Percentiles rank a stretch among this genome's conserved stretches.
phyloP scores from a whole-genome alignment of 2,113 vertebrate species.

The Myanophis thanlyinensis region DNA sequence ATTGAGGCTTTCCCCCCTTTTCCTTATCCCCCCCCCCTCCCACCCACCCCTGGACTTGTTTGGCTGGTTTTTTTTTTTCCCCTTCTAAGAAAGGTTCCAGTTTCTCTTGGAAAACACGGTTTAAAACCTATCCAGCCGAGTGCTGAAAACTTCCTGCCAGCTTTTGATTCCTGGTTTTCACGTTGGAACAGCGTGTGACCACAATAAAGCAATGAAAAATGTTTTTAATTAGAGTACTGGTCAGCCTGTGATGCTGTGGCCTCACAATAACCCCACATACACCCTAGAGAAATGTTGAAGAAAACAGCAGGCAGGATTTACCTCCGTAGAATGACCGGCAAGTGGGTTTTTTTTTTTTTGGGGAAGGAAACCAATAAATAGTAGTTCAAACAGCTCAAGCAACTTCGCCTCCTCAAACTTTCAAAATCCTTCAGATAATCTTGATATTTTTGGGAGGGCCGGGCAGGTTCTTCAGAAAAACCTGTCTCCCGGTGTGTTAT shows the following conservation, averaged over 20 bases:
- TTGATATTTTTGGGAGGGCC: not conserved
- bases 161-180: not conserved
- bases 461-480: not conserved
- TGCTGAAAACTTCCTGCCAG: not conserved
- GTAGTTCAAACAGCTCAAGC: not conserved
- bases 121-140: not conserved
- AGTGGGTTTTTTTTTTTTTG: not conserved
- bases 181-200: not conserved
- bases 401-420: not conserved
- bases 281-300: not conserved
- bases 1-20: not conserved
- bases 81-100: fast-evolving
- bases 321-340: not conserved
- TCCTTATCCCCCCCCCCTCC: not conserved
- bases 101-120: not conserved
- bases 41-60: not conserved
- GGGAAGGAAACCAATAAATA: not conserved
- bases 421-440: not conserved
- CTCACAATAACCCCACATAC: not conserved
- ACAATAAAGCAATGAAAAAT: not conserved
- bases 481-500: not conserved
- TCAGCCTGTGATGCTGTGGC: too few relatives aligned
- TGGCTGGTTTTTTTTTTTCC: not conserved
- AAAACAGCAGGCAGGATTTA: not conserved
- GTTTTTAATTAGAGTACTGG: not conserved